Base-by-base conservation (phyloP, 2,888 invertebrate species). In the Gasteruption jaculator region DNA sequence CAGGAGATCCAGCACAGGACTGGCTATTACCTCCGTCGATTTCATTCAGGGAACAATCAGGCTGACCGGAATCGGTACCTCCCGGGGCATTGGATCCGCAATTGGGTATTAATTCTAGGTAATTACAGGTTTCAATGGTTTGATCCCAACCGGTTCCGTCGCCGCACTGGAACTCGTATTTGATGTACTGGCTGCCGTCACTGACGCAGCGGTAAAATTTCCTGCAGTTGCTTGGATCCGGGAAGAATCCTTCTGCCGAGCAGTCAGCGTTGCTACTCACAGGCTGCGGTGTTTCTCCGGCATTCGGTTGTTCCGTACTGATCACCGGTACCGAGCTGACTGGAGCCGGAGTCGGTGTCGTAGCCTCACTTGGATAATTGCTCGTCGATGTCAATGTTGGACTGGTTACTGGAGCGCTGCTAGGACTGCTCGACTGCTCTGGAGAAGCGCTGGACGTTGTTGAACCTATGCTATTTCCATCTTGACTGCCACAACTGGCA, bases 101-200 rank as follows among this genome's bases (percentile, higher is more conserved):
- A 20, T 54, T 54, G 18, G 60, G 47, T 4, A 77, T 77, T 29
- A 76, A 75, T 71, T 76, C 74, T 15, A 72, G 74, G 58, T 80
- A 76, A 58, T 80, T 80, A 59, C 81, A 85, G 1, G 78, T 76
- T 56, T 78, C 75, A 38, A 77, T 70, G n/a, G 74, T 73, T 57
- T 78, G 76, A 56, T 83, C 82, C 83, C 84, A 85, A n/a, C 77
- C 77, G 1, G 85, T 85, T 22, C 81, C 83, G 42, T 77, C 75
- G 1, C 79, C 79, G 55, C 85, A 85, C 37, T 73, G 67, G 54
- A 82, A 83, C 34, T 81, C 79, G 54, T 76, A 76, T 54, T 72
- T 75, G 4, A 61, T 74, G 47, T 60, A 58, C 4, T 29, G 41
- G 18, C 75, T 71, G 1, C 50, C 53, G 43, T 73, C 63, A 32